A percentile compares a stretch with the other conserved stretches of the same genome.
These are phyloP conservation scores for Knipowitschia caucasica DNA, from an alignment of 2,797 vertebrate species.

Conservation along the genomic window DNA sequence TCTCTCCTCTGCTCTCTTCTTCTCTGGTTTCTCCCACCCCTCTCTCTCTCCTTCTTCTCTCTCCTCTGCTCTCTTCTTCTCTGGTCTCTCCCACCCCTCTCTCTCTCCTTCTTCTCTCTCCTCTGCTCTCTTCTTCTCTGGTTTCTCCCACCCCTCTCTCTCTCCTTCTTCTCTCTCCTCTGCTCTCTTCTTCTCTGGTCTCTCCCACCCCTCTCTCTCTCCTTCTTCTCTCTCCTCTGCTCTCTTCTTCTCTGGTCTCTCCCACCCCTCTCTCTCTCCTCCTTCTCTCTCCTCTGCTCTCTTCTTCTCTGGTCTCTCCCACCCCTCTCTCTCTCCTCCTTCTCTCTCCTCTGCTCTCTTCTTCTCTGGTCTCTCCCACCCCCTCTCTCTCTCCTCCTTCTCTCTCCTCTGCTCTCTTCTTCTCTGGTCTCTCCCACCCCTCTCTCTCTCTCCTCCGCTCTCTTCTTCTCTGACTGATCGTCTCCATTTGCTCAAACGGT, in stretches of 20 bases:
- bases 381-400: not conserved
- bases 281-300: too few species aligned
- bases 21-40: too few species aligned
- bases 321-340: not conserved
- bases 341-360: too few species aligned
- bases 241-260: too few species aligned
- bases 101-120: not conserved
- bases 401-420: not conserved
- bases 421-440: not conserved
- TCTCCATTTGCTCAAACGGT: conserved; percentile 16
- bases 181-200: not conserved
- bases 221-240: not conserved
- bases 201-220: too few species aligned
- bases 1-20: too few species aligned
- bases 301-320: too few species aligned
- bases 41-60: not conserved
- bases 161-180: not conserved
- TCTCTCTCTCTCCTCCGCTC: not conserved
- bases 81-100: not conserved
- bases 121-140: not conserved
- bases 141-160: not conserved
- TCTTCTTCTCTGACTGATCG: not conserved
- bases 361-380: not conserved
- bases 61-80: too few species aligned
- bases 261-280: too few species aligned